Conservation (phyloP, 2,797 vertebrate species). For the Odontamblyopus lacepedii region DNA sequence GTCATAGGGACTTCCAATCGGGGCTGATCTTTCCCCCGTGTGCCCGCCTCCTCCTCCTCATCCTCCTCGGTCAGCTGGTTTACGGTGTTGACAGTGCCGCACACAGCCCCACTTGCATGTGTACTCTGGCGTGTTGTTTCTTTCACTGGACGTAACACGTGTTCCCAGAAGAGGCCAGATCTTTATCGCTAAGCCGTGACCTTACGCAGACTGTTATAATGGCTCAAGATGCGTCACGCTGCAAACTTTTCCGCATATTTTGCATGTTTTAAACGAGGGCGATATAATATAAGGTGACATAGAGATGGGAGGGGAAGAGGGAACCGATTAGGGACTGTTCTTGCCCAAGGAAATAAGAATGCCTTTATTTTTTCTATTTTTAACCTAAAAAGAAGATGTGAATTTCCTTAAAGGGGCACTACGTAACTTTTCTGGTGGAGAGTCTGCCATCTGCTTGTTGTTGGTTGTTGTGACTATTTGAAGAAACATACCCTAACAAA, state of each 20-base stretch:
- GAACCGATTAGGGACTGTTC: neutral
- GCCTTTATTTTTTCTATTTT: neutral
- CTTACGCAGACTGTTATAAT: neutral
- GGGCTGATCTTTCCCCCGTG: constrained; percentile 33
- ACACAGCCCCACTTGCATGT: constrained; percentile 42
- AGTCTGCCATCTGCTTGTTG: no score
- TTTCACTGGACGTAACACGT: neutral
- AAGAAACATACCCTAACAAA: no score
- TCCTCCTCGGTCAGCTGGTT: constrained; percentile 45
- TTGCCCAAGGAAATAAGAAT: neutral
- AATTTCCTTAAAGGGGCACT: neutral
- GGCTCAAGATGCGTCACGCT: neutral
- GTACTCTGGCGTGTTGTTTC: constrained; percentile 5
- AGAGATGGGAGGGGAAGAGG: neutral
- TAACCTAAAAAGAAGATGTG: neutral
- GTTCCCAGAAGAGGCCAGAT: neutral
- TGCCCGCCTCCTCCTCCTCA: constrained; percentile 39
- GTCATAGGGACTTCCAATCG: constrained; percentile 78
- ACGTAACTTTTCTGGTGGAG: no score
- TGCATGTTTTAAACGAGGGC: neutral
- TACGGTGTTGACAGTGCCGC: constrained; percentile 62
- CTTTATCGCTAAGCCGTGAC: neutral
- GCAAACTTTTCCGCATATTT: neutral
- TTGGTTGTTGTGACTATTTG: no score
- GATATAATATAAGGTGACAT: neutral